Conservation (phyloP, 2,797 vertebrate genomes). For the Aplochiton taeniatus region DNA sequence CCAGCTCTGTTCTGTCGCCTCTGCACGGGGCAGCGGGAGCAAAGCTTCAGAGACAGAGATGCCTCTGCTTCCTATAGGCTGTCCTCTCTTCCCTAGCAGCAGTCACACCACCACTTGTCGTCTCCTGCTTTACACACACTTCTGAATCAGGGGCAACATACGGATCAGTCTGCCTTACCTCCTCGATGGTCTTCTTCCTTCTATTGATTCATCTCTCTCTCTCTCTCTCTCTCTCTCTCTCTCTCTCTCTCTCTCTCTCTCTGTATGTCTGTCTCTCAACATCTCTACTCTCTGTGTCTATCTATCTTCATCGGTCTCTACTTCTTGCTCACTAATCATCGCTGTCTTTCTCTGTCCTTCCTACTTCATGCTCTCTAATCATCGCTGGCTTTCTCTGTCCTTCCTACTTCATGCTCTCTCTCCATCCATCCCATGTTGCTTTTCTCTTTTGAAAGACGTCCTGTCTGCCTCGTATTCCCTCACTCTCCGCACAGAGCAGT, state of each 20-base stretch:
- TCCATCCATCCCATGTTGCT: too few species aligned
- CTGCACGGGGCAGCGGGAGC: neutral
- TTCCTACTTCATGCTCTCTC: neutral
- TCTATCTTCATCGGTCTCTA: constrained; percentile 11
- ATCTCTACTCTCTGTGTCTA: neutral
- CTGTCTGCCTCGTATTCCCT: constrained; percentile 22
- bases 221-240: neutral
- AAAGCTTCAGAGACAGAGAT: constrained; percentile 3
- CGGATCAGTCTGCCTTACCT: constrained; percentile 40
- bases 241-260: neutral
- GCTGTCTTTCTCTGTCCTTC: neutral
- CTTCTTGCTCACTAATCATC: constrained; percentile 8
- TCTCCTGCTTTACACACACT: constrained; percentile 40
- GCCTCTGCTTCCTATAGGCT: constrained; percentile 33
- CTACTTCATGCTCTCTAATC: neutral
- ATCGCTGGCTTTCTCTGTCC: constrained; percentile 20
- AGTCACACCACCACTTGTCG: constrained; percentile 36
- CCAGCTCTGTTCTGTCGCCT: neutral
- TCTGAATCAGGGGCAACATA: constrained; percentile 46
- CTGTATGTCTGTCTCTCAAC: neutral
- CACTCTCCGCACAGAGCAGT: constrained; percentile 7
- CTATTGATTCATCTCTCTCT: neutral
- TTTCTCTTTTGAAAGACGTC: too few species aligned
- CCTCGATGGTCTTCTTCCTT: neutral
- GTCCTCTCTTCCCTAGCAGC: constrained; percentile 2